These are phyloP conservation scores for Amphiprion ocellaris DNA, from an alignment of 2,113 vertebrate genomes.

Conservation along the genomic window DNA sequence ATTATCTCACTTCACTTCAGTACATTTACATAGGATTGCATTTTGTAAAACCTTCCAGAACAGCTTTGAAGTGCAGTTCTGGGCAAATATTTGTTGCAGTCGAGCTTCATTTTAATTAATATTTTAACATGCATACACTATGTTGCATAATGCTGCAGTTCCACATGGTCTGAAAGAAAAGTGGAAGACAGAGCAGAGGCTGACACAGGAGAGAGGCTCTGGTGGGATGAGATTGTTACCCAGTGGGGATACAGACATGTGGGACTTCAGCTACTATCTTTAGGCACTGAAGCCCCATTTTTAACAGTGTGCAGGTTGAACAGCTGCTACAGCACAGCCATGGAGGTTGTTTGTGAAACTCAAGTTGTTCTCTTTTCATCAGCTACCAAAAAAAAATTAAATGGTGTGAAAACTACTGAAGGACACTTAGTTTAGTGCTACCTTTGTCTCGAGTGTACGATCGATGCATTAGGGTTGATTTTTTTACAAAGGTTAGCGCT, in stretches of 20 bases:
- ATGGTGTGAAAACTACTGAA: neutral
- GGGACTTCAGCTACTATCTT: conserved; percentile 51
- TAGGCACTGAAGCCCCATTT: conserved; percentile 49
- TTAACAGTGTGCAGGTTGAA: conserved; percentile 28
- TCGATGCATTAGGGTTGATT: conserved; percentile 19
- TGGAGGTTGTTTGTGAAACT: conserved; percentile 25
- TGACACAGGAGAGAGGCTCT: conserved; percentile 37
- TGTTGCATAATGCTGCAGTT: conserved; percentile 4
- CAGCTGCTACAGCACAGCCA: conserved; percentile 45
- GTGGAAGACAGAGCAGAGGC: conserved; percentile 10
- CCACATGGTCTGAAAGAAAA: conserved; percentile 7
- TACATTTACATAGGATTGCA: too few relatives aligned
- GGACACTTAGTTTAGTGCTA: neutral
- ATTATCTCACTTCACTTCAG: too few relatives aligned
- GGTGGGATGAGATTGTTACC: conserved; percentile 38
- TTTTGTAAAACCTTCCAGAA: too few relatives aligned
- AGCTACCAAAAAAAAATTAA: neutral
- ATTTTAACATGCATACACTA: neutral
- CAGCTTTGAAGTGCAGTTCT: neutral
- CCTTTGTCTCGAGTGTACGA: neutral
- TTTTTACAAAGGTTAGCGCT: conserved; percentile 9
- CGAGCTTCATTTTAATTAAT: conserved; percentile 1
- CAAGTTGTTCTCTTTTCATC: conserved; percentile 14
- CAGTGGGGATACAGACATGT: conserved; percentile 13
- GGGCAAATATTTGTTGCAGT: conserved; percentile 4